Base-by-base conservation (phyloP, 35 echinoderm and acorn worm species). In the Stichopus chloronotus region DNA sequence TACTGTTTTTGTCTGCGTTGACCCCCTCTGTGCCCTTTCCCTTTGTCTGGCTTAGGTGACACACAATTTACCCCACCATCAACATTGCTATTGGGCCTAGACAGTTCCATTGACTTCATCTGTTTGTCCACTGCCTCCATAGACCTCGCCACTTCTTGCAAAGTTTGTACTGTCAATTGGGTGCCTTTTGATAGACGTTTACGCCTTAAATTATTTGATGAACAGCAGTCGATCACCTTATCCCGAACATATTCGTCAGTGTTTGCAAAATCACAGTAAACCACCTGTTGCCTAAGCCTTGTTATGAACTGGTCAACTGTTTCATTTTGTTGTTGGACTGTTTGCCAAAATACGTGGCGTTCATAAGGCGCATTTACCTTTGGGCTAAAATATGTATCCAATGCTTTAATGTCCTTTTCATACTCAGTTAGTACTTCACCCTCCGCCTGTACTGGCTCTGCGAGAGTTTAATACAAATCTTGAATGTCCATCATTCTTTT, bases 321-420 rank as follows among this genome's bases (percentile, higher is more conserved):
- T 90, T 90, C 20, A 9, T 8, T 72, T n/a, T 30, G n/a, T 8
- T 72, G 14, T 78, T 91, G 88, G 14, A 13, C 55, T 9, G 78
- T 91, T 53, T 78, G 63, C 78, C 88, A 7, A 68, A 78, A 91
- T 8, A 91, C 16, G 55, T 91, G 88, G 7, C 88, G 12, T 30
- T 91, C 88, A 25, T 76, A 72, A 8, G 87, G 87, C 5, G 72
- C 57, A 43, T 90, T 90, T 13, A 72, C 61, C 72, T 90, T 90
- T 24, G 87, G 87, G 6, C 8, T 90, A 30, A 90, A 71, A 90
- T 90, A 63, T 7, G 52, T 43, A 17, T 91, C 72, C 7, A 91
- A 52, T 52, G 20, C 23, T 22, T 13, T 78, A 6, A 91, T 91
- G 6, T 10, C 63, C 72, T 72, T 91, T 17, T 72, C 14, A 88